Conservation (phyloP, 2,888 invertebrate species). For the Actias luna region DNA sequence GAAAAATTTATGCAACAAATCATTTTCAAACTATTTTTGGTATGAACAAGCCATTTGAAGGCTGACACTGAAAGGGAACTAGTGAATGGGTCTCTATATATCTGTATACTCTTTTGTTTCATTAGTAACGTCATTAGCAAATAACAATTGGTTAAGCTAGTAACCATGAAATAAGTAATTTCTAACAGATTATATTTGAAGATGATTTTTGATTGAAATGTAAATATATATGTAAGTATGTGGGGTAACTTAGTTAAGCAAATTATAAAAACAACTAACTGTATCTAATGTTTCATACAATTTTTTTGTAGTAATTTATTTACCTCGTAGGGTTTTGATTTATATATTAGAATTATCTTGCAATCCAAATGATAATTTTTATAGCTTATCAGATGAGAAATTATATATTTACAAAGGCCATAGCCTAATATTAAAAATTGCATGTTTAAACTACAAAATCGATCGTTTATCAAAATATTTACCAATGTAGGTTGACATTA, state of each 20-base stretch:
- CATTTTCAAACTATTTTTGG: constrained; percentile 49
- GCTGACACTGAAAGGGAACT: constrained; percentile 36
- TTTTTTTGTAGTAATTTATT: neutral
- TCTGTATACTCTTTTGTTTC: constrained; percentile 26
- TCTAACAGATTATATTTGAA: constrained; percentile 19
- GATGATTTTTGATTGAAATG: constrained; percentile 19
- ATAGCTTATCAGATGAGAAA: too few relatives aligned
- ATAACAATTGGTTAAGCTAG: constrained; percentile 27
- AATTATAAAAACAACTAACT: neutral
- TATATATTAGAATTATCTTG: too few relatives aligned
- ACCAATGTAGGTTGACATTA: too few relatives aligned
- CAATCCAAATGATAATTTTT: too few relatives aligned
- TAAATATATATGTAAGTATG: neutral
- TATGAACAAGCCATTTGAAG: constrained; percentile 43
- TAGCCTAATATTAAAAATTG: too few relatives aligned
- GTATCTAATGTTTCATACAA: neutral
- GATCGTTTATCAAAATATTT: too few relatives aligned
- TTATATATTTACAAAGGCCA: too few relatives aligned
- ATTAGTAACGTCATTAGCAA: constrained; percentile 34
- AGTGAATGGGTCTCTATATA: constrained; percentile 34
- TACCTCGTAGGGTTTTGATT: too few relatives aligned
- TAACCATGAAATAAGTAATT: constrained; percentile 16
- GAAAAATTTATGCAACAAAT: constrained; percentile 40
- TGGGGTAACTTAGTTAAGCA: neutral
- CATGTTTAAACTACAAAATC: too few relatives aligned